Conservation (phyloP, 2,113 vertebrate genomes). For the Megaceryle torquata region DNA sequence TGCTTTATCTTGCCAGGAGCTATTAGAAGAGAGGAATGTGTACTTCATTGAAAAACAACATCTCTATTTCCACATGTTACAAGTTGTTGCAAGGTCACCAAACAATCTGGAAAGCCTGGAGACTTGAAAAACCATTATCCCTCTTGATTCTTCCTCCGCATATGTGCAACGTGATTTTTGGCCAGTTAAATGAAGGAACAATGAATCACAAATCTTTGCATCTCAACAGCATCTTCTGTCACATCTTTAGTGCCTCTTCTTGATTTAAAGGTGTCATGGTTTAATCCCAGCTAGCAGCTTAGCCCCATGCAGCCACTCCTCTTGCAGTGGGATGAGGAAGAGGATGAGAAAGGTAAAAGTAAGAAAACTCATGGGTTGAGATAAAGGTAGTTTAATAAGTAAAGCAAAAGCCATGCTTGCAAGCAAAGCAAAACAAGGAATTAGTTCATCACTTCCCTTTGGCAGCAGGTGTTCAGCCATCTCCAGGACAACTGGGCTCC, state of each 20-base stretch:
- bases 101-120: background rate
- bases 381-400: background rate
- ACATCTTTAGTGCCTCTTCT: background rate
- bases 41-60: background rate
- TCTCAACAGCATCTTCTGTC: background rate
- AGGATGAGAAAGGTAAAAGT: background rate
- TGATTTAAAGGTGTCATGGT: background rate
- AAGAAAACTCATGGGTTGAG: background rate
- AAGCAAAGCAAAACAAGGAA: background rate
- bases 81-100: background rate
- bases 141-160: background rate
- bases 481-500: background rate
- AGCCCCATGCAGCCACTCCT: background rate
- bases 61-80: background rate
- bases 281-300: background rate
- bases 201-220: background rate
- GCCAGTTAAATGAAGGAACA: background rate
- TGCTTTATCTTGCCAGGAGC: background rate
- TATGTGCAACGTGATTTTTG: background rate
- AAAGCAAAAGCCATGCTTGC: background rate
- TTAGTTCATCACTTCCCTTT: background rate
- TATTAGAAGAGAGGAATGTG: background rate
- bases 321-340: background rate
- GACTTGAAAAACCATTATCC: background rate
- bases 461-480: background rate